These are phyloP conservation scores for Atlantisia rogersi DNA, from an alignment of 2,113 vertebrate species.

Conservation along the genomic window DNA sequence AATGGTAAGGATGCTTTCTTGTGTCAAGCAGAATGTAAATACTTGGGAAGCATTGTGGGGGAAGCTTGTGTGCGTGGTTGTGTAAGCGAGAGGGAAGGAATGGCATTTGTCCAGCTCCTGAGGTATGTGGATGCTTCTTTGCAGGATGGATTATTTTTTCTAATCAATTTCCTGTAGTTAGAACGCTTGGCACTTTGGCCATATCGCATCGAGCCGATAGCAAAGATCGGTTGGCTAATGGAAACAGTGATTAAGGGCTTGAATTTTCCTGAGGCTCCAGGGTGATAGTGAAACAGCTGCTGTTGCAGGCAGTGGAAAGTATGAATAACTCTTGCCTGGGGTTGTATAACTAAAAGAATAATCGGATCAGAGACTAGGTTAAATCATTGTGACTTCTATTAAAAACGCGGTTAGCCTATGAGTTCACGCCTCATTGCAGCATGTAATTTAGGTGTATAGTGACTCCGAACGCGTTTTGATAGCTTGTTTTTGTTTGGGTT, in stretches of 20 bases:
- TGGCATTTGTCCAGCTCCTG: background rate
- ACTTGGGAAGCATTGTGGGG: background rate
- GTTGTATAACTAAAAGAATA: background rate
- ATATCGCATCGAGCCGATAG: background rate
- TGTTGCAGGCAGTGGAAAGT: conserved; percentile 52
- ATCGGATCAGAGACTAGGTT: background rate
- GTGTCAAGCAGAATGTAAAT: background rate
- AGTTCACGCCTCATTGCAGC: background rate
- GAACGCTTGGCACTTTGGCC: background rate
- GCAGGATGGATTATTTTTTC: background rate
- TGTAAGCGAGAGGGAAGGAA: background rate
- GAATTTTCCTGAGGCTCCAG: conserved; percentile 26
- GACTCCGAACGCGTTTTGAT: background rate
- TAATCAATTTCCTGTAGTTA: background rate
- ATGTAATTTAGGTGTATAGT: background rate
- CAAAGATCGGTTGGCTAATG: conserved; percentile 30
- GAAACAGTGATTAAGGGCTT: conserved; percentile 47
- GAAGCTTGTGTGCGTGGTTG: background rate
- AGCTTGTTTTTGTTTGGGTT: background rate
- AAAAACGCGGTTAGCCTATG: background rate
- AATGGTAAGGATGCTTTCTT: background rate
- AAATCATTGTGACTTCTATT: background rate
- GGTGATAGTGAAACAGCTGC: conserved; percentile 50
- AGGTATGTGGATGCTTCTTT: background rate
- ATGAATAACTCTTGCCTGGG: conserved; percentile 53